These are phyloP conservation scores for Telenomus remus DNA, from an alignment of 1,140 invertebrate genomes.

Conservation along the genomic window DNA sequence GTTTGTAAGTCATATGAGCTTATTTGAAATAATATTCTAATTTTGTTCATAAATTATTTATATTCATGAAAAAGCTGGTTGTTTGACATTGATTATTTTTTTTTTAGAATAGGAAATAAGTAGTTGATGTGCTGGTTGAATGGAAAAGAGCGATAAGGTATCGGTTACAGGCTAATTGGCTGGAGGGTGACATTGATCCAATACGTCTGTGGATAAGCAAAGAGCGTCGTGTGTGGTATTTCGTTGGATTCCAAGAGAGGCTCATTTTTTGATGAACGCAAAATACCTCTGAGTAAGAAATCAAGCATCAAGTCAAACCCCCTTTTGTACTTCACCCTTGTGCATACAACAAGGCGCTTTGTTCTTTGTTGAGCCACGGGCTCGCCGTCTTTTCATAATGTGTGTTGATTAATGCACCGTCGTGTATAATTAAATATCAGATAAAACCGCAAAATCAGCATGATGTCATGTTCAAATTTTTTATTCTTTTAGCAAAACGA, in stretches of 20 bases:
- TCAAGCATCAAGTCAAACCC: conserved; percentile 30
- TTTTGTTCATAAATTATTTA: too few species aligned
- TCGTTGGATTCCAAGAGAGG: conserved; percentile 15
- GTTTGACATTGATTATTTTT: too few species aligned
- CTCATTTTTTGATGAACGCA: conserved; percentile 37
- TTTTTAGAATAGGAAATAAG: too few species aligned
- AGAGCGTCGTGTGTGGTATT: conserved; percentile 12
- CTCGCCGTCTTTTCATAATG: conserved; percentile 49
- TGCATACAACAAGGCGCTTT: conserved; percentile 35
- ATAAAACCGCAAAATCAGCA: conserved; percentile 25
- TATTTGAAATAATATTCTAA: too few species aligned
- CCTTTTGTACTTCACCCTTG: conserved; percentile 34
- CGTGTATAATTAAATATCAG: conserved; percentile 46
- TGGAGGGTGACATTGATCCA: conserved; percentile 24
- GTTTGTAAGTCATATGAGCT: too few species aligned
- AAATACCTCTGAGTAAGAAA: conserved; percentile 23
- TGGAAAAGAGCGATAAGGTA: background rate
- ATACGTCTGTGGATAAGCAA: conserved; percentile 31
- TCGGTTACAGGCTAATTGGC: conserved; percentile 23
- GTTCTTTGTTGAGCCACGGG: conserved; percentile 30
- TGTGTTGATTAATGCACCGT: conserved; percentile 37
- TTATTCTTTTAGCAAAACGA: background rate
- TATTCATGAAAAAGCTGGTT: too few species aligned
- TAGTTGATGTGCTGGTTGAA: too few species aligned
- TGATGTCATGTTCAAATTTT: background rate